Evolutionary conservation across 2,797 vertebrate species (phyloP).

Genomic region (Toxotes lorentzi): DNA sequence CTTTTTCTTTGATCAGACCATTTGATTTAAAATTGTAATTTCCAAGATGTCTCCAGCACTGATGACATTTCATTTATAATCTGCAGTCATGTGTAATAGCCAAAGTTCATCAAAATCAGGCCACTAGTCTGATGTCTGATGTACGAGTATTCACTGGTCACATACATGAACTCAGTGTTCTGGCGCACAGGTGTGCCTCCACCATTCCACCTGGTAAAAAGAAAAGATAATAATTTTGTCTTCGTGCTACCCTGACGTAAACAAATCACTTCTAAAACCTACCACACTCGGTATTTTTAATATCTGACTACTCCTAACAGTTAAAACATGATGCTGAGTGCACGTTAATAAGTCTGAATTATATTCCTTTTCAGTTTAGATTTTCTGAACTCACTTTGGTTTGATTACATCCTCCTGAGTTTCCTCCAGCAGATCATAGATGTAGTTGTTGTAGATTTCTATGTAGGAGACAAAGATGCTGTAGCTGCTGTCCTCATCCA

Average conservation of each 20-base stretch:
- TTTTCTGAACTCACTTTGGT: conserved; percentile 90
- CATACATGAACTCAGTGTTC: conserved; percentile 96
- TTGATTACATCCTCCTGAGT: conserved; percentile 89
- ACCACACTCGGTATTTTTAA: conserved; percentile 2
- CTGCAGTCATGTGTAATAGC: conserved; percentile 1
- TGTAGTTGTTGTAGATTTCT: conserved; percentile 99
- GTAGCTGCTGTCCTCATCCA: conserved; percentile 97
- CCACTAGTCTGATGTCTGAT: conserved; percentile 54
- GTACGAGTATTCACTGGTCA: conserved; percentile 76
- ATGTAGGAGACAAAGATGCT: conserved; percentile 96
- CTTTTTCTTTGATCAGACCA: too few relatives aligned
- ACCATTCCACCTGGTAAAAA: conserved; percentile 94
- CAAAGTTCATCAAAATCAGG: conserved; percentile 22
- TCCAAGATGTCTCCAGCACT: conserved; percentile 49
- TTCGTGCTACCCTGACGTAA: conserved; percentile 40
- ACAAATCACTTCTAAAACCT: background rate
- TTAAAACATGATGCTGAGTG: background rate
- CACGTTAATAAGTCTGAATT: conserved; percentile 8
- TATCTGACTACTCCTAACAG: background rate
- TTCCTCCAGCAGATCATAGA: conserved; percentile 97
- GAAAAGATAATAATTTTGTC: conserved; percentile 81
- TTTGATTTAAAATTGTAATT: too few relatives aligned
- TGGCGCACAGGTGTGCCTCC: conserved; percentile 92
- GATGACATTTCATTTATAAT: conserved; percentile 14
- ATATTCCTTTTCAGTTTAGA: background rate